Base-by-base conservation (phyloP, 2,113 vertebrate genomes). In the Excalfactoria chinensis region DNA sequence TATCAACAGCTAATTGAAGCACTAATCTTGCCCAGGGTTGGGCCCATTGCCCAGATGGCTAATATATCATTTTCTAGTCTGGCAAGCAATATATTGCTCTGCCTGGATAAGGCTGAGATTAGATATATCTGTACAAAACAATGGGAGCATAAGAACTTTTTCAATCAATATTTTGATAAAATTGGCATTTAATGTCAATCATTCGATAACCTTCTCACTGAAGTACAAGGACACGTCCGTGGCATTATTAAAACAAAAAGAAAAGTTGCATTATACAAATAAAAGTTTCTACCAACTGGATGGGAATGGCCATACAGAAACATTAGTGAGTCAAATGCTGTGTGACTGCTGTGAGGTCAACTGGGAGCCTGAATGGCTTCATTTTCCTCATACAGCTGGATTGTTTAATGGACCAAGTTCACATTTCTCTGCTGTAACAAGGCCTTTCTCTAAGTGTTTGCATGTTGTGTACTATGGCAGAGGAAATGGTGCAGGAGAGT, bases 1-100 rank as follows among this genome's bases (percentile, higher is more conserved):
- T 91, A 97, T 97, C 97, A 97, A 91, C 95, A 94, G 95, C 97
- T 97, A 97, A 97, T 97, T 97, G 97, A 97, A 96, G 92, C 90
- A 92, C 96, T 97, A 94, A 97, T 97, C 95, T 96, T 96, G 95
- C 96, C 95, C 96, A 95, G 94, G 93, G 89, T 94, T 95, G 95
- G 97, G 95, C 96, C 96, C 73, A 66, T 95, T 96, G 97, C 97
- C 96, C 96, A 97, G 96, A 97, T 94, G 95, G 94, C 95, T 96
- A 92, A 96, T 97, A 90, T 63, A 97, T 97, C 95, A 97, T 93
- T 96, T 97, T 95, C 95, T 96, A 94, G 89, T 95, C 95, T 97
- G 97, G 96, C 95, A 97, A 95, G 73, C 63, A 93, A 90, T 93
- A 75, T 93, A 95, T 81, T 93, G 91, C 84, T 69, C 35, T 72